Base-by-base conservation (phyloP, 1,140 invertebrate species). In the Hydropsyche tenuis region DNA sequence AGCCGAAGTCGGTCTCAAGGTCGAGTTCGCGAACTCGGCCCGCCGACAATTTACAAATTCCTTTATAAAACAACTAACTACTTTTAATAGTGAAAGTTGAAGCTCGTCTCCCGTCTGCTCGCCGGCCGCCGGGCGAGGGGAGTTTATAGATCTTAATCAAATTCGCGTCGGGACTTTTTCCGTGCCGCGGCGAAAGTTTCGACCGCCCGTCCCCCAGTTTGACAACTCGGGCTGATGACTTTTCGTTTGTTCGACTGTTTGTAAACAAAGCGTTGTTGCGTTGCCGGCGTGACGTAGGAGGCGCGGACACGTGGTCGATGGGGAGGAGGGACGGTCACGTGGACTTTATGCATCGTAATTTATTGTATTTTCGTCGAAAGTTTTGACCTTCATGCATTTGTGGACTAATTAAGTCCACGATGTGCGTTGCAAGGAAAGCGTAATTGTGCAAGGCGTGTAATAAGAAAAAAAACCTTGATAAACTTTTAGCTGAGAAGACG, bases 21-120 rank as follows among this genome's bases (percentile, higher is more conserved):
- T 86, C 83, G 83, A 86, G 83, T 85, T 85, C 82, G 82, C 82
- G 83, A 86, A 85, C 84, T 85, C 83, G 82, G 82, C n/a, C n/a
- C n/a, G n/a, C 85, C 83, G 84, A 86, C 85, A 85, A 86, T 86
- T 86, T 86, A 85, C 85, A 85, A 86, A 86, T 86, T 86, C 85
- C 85, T 85, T 83, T 84, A 85, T 85, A 86, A 45, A 45, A 85
- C 85, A 85, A 86, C 85, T 86, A 86, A 86, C 85, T 85, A 77
- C 76, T 77, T 77, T 77, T 77, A 77, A 77, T 77, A 77, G 76
- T 77, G 76, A 77, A 77, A 77, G 76, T 77, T 77, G 65, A 73
- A 71, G 70, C 72, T 12, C 20, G 23, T 12, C 56, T 60, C 56
- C 56, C 12, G 4, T 16, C 45, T 4, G 11, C 16, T 48, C 45